A percentile compares a stretch with the other conserved stretches of the same genome.
phyloP scores from a whole-genome alignment of 2,888 invertebrate species.

The Troides aeacus region DNA sequence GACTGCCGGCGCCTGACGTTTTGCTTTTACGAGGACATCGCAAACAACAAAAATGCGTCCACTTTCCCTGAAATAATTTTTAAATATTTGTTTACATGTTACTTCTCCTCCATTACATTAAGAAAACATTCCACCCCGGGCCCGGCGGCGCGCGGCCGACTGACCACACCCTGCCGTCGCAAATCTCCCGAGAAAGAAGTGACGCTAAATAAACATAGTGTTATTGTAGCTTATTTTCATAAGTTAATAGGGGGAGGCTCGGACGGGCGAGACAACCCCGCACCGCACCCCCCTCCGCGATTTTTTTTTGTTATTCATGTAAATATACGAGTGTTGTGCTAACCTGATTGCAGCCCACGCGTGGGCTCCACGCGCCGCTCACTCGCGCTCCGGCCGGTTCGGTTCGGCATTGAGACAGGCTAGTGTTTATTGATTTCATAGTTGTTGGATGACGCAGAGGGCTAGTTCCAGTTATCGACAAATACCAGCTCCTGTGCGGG shows the following conservation, averaged over 20 bases:
- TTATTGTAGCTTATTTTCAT: conserved; percentile 80
- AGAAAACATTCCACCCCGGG: neutral
- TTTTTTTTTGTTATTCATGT: conserved; percentile 51
- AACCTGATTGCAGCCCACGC: conserved; percentile 39
- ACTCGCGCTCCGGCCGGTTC: too few species aligned
- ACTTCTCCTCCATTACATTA: neutral
- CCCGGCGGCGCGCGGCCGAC: neutral
- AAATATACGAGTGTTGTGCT: conserved; percentile 43
- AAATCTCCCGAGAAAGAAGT: conserved; percentile 68
- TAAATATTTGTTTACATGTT: neutral
- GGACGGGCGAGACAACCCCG: conserved; percentile 40
- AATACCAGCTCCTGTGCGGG: too few species aligned
- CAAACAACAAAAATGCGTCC: too few species aligned
- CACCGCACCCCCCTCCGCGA: conserved; percentile 34
- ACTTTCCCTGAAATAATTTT: neutral
- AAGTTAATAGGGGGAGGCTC: conserved; percentile 67
- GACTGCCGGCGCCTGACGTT: too few species aligned
- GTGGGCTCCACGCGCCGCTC: neutral
- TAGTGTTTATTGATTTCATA: too few species aligned
- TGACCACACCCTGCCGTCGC: conserved; percentile 40
- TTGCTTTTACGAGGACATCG: too few species aligned
- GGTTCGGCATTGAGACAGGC: too few species aligned
- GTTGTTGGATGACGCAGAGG: too few species aligned
- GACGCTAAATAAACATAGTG: conserved; percentile 77
- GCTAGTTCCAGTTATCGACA: too few species aligned